Evolutionary conservation across 1,140 invertebrate species (phyloP).

Genomic region (Tetranychus urticae): DNA sequence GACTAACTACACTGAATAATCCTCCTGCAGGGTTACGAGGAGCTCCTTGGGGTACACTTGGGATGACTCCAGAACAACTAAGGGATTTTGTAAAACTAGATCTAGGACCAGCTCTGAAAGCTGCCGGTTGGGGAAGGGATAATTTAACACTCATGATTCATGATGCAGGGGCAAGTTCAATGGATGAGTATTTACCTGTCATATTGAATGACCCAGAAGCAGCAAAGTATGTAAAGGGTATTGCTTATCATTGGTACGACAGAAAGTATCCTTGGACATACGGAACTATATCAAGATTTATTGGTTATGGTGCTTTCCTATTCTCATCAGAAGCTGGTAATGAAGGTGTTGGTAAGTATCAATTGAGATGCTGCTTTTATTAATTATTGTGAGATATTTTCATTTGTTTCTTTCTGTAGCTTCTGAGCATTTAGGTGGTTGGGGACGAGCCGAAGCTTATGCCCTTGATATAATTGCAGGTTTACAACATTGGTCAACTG

Average conservation of each 20-base stretch:
- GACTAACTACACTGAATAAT: conserved; percentile 34
- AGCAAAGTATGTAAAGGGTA: conserved; percentile 3
- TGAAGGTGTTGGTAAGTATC: conserved; percentile 6
- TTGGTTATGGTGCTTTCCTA: conserved; percentile 35
- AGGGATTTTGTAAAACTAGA: conserved; percentile 2
- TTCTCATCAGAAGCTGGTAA: conserved; percentile 28
- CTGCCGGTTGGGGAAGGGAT: conserved; percentile 18
- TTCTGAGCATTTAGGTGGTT: too few relatives aligned
- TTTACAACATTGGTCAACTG: too few relatives aligned
- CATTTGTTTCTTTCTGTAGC: too few relatives aligned
- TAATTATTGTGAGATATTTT: too few relatives aligned
- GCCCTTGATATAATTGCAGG: too few relatives aligned
- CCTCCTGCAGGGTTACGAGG: conserved; percentile 15
- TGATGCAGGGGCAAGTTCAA: neutral
- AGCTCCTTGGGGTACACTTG: neutral
- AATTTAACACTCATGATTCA: conserved; percentile 10
- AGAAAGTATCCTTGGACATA: neutral
- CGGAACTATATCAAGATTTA: conserved; percentile 15
- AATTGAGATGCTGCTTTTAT: too few relatives aligned
- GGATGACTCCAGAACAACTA: neutral
- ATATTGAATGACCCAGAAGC: conserved; percentile 6
- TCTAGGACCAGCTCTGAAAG: conserved; percentile 2
- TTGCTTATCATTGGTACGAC: conserved; percentile 43
- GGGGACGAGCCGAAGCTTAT: too few relatives aligned
- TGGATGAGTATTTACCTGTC: neutral